Conservation (phyloP, 2,888 invertebrate genomes). For the Epirrita christyi region DNA sequence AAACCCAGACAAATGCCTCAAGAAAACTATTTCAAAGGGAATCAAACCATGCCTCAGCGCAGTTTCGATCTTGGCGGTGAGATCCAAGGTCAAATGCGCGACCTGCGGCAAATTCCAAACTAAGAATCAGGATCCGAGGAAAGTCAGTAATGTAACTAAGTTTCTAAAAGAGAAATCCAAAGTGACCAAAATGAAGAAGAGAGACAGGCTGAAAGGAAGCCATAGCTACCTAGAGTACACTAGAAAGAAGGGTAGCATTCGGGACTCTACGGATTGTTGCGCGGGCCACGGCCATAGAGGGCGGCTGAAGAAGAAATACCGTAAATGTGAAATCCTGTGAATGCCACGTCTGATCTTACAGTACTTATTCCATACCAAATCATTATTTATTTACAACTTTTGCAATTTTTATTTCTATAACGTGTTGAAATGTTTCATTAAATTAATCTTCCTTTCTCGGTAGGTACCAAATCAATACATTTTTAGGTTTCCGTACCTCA, state of each 20-base stretch:
- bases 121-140: slow-evolving; percentile 43
- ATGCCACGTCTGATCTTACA: slow-evolving; percentile 20
- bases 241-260: slow-evolving; percentile 51
- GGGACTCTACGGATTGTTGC: slow-evolving; percentile 55
- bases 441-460: background rate
- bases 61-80: slow-evolving; percentile 68
- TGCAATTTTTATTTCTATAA: background rate
- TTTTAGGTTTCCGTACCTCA: no score
- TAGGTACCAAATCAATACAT: no score
- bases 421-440: no score
- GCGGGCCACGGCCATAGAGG: slow-evolving; percentile 71
- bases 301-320: slow-evolving; percentile 49
- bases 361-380: background rate
- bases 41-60: slow-evolving; percentile 69
- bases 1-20: slow-evolving; percentile 68
- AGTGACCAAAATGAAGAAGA: slow-evolving; percentile 58
- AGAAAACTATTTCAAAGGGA: slow-evolving; percentile 58
- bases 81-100: slow-evolving; percentile 57
- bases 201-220: slow-evolving; percentile 58
- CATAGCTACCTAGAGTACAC: slow-evolving; percentile 54
- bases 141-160: slow-evolving; percentile 47
- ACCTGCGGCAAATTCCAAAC: slow-evolving; percentile 58
- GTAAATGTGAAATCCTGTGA: slow-evolving; percentile 52
- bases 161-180: slow-evolving; percentile 64
- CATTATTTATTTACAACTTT: background rate